A percentile compares a stretch with the other conserved stretches of the same genome.
phyloP scores from a whole-genome alignment of 2,797 vertebrate species.

The Macroramphosus scolopax region DNA sequence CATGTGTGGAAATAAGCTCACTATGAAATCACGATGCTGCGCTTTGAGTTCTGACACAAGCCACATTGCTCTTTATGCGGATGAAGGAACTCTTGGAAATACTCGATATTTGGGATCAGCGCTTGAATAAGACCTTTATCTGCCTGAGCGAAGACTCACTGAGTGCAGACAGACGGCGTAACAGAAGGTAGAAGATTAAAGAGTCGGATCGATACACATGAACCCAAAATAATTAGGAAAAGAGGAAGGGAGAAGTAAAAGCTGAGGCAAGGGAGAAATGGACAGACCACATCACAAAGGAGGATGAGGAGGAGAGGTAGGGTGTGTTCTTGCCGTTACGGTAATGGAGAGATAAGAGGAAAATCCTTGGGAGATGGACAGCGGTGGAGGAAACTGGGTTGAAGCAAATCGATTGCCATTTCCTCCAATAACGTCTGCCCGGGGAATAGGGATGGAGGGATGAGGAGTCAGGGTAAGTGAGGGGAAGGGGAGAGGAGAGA shows the following conservation, averaged over 20 bases:
- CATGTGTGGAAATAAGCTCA: conserved; percentile 8
- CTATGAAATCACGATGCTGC: conserved; percentile 12
- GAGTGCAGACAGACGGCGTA: background rate
- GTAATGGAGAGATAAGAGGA: conserved; percentile 15
- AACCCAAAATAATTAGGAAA: background rate
- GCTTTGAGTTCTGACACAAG: conserved; percentile 2
- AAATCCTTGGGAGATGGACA: conserved; percentile 15
- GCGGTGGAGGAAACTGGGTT: conserved; percentile 17
- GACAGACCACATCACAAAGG: background rate
- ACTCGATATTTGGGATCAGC: conserved; percentile 8
- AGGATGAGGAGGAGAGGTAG: conserved; percentile 1
- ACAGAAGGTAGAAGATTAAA: background rate
- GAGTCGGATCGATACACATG: conserved; percentile 1
- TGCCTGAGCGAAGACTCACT: background rate
- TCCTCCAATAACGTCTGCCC: conserved; percentile 36
- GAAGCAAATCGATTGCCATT: conserved; percentile 48
- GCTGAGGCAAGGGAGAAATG: background rate
- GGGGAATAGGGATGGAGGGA: conserved; percentile 22
- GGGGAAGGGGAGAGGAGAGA: conserved; percentile 7
- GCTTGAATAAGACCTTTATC: background rate
- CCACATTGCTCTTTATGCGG: conserved; percentile 8
- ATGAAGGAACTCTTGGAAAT: conserved; percentile 17
- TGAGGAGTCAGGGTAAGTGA: conserved; percentile 1
- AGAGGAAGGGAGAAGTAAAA: background rate
- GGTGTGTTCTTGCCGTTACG: background rate